These are phyloP conservation scores for Zootoca vivipara DNA, from an alignment of 2,113 vertebrate species.

Conservation along the genomic window DNA sequence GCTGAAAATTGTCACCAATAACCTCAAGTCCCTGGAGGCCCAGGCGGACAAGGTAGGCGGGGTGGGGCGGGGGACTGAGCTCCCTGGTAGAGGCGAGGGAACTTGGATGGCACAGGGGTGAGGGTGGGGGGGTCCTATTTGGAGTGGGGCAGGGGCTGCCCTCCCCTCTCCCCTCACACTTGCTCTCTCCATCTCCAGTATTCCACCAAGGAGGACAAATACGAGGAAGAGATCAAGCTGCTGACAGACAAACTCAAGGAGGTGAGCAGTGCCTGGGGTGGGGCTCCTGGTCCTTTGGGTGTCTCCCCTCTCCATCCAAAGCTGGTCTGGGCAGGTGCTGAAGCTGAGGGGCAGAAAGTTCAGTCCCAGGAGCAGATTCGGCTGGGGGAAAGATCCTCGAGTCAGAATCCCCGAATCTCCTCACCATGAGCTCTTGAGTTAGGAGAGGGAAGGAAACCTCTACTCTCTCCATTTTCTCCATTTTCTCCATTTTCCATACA, in stretches of 20 bases:
- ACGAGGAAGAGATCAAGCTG: conserved; percentile 94
- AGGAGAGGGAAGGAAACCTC: too few relatives aligned
- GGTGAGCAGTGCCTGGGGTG: conserved; percentile 72
- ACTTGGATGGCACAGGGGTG: rapidly evolving
- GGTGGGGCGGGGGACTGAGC: not conserved
- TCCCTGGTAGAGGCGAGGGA: not conserved
- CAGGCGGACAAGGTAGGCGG: conserved; percentile 95
- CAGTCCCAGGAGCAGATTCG: too few relatives aligned
- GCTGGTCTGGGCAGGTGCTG: too few relatives aligned
- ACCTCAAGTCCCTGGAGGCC: conserved; percentile 98
- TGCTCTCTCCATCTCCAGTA: conserved; percentile 77
- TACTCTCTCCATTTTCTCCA: too few relatives aligned
- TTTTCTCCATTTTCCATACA: too few relatives aligned
- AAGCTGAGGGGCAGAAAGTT: too few relatives aligned
- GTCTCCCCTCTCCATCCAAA: too few relatives aligned
- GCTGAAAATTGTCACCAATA: conserved; percentile 99
- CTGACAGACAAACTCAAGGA: conserved; percentile 98
- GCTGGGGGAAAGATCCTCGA: too few relatives aligned
- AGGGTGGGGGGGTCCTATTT: not conserved
- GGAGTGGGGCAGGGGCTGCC: not conserved
- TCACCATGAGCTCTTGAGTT: too few relatives aligned
- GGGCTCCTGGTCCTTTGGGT: not conserved
- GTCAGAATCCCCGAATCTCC: too few relatives aligned
- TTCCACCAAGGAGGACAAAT: conserved; percentile 97
- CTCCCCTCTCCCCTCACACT: not conserved